Evolutionary conservation across 2,888 invertebrate species (phyloP).

Genomic region (Nomada ruficornis): DNA sequence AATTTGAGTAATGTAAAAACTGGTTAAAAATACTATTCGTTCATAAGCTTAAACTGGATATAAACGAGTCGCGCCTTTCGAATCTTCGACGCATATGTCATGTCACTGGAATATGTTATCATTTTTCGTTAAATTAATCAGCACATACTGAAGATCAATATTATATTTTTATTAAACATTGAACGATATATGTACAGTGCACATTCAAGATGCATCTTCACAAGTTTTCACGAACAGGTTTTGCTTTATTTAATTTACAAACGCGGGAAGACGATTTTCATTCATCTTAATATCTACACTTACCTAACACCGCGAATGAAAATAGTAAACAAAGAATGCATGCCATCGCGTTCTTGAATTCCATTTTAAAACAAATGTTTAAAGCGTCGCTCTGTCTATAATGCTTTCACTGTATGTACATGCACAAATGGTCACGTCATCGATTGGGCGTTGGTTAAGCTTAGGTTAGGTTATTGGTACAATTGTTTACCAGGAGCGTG

Average conservation of each 20-base stretch:
- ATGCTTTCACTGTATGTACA: conserved; percentile 23
- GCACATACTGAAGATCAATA: too few species aligned
- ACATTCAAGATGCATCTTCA: too few species aligned
- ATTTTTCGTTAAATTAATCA: too few species aligned
- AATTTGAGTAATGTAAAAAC: background rate
- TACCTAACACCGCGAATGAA: conserved; percentile 59
- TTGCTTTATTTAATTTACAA: too few species aligned
- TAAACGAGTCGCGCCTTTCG: background rate
- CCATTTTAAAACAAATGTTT: conserved; percentile 23
- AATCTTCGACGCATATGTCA: background rate
- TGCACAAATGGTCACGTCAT: conserved; percentile 69
- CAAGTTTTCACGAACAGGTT: too few species aligned
- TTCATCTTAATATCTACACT: conserved; percentile 42
- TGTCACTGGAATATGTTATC: too few species aligned
- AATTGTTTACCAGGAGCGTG: conserved; percentile 6
- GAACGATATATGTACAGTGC: too few species aligned
- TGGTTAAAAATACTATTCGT: background rate
- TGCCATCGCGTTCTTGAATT: conserved; percentile 13
- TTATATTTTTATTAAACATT: too few species aligned
- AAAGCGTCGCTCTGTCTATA: background rate
- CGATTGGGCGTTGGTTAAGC: conserved; percentile 74
- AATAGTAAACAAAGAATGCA: conserved; percentile 38
- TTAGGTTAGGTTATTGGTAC: background rate
- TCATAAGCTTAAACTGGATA: conserved; percentile 33
- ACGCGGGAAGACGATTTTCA: too few species aligned